Evolutionary conservation across 2,888 invertebrate genomes (phyloP).

Genomic region (Apeira syringaria): DNA sequence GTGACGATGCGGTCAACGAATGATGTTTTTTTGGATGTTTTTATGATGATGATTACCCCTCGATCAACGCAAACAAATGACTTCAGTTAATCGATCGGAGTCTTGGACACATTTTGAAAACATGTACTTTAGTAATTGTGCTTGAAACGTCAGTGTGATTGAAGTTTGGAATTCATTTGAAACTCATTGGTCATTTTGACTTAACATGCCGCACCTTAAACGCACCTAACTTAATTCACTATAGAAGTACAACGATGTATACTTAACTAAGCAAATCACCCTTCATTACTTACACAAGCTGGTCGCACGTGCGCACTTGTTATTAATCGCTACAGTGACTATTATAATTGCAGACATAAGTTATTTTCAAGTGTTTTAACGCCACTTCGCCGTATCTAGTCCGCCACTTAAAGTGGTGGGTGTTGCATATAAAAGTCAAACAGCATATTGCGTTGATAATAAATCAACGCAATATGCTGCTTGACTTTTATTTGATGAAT

Average conservation of each 20-base stretch:
- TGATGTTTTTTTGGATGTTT: no score
- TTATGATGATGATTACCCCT: no score
- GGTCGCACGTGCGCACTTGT: constrained; percentile 57
- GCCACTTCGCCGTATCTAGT: constrained; percentile 30
- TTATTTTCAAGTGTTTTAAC: constrained; percentile 54
- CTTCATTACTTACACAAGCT: constrained; percentile 14
- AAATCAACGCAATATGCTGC: constrained; percentile 24
- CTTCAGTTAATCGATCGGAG: no score
- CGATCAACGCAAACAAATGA: no score
- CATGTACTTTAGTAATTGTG: no score
- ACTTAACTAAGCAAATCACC: constrained; percentile 12
- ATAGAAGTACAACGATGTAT: not conserved
- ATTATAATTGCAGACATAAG: constrained; percentile 55
- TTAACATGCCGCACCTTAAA: not conserved
- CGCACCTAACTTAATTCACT: not conserved
- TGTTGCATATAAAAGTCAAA: constrained; percentile 40
- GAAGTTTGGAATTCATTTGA: no score
- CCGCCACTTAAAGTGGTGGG: constrained; percentile 40
- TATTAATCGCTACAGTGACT: constrained; percentile 67
- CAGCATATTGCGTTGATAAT: no score
- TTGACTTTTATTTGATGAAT: not conserved
- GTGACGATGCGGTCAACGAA: no score
- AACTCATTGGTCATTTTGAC: not conserved
- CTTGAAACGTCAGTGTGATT: no score
- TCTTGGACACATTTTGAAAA: no score